Conservation (phyloP, 2,888 invertebrate species). For the Leptarthrus brevirostris region DNA sequence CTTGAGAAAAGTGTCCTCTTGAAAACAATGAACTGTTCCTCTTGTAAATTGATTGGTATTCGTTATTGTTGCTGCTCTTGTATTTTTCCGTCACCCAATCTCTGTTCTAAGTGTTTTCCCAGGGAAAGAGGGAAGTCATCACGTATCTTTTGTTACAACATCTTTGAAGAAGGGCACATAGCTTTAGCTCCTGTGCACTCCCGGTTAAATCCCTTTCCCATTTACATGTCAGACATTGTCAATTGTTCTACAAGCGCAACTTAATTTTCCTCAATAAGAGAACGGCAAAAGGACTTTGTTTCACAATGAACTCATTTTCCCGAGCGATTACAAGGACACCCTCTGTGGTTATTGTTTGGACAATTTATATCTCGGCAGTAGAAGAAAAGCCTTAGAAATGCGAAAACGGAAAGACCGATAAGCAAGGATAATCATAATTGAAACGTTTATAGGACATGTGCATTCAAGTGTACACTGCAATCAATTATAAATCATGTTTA, state of each 20-base stretch:
- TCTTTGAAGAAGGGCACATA: not conserved
- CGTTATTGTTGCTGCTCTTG: slow-evolving; percentile 43
- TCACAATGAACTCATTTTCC: slow-evolving; percentile 38
- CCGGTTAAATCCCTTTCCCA: not conserved
- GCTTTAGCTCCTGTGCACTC: not conserved
- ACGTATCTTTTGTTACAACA: slow-evolving; percentile 39
- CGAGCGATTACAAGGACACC: slow-evolving; percentile 31
- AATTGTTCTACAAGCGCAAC: slow-evolving; percentile 13
- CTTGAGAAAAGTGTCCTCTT: slow-evolving; percentile 33
- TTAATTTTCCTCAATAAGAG: slow-evolving; percentile 34
- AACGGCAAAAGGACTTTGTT: slow-evolving; percentile 35
- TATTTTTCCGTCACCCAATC: slow-evolving; percentile 18
- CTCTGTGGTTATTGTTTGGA: slow-evolving; percentile 30
- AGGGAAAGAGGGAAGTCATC: not conserved
- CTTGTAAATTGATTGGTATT: slow-evolving; percentile 50
- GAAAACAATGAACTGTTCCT: slow-evolving; percentile 47
- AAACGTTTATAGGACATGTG: slow-evolving; percentile 48
- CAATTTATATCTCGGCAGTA: slow-evolving; percentile 10
- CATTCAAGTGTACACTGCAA: slow-evolving; percentile 44
- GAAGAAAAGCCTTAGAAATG: slow-evolving; percentile 2
- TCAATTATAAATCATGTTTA: slow-evolving; percentile 50
- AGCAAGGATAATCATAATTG: slow-evolving; percentile 48
- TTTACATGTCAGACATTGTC: slow-evolving; percentile 32
- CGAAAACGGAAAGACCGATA: slow-evolving; percentile 18
- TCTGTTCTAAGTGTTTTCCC: slow-evolving; percentile 22